Evolutionary conservation across 2,888 invertebrate species (phyloP), one percentile per base, ranked within the genome.

Genomic region (Allolobophora icterica): DNA sequence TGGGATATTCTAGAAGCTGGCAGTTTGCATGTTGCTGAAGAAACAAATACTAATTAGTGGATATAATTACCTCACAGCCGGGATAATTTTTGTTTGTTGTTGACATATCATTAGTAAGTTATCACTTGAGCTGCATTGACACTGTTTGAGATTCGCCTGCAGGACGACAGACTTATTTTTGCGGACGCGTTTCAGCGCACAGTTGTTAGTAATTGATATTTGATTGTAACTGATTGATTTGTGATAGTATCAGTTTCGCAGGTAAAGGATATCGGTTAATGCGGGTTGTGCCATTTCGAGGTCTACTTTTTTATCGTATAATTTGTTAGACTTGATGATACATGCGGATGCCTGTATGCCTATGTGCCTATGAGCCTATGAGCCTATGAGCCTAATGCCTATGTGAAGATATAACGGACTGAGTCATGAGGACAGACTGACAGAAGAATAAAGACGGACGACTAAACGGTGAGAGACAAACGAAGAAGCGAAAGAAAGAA

Each of bases 201-300:
- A 71, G 71, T n/a, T 52, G 24, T 15, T n/a, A 71, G 15, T 71
- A n/a, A 71, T 71, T 71, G 71, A 71, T 71, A n/a, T n/a, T 30
- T 71, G 71, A 71, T 71, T 71, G n/a, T n/a, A n/a, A 71, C n/a
- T 71, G 71, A 71, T 71, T 71, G 71, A 71, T 71, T 71, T 71
- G 30, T n/a, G 71, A 71, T 71, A 11, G 71, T 71, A n/a, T 71
- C 30, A 11, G 0, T n/a, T 71, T 30, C n/a, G 71, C 71, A n/a
- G n/a, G 30, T 71, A 13, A 71, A 71, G 30, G 71, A 71, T n/a
- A 71, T n/a, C 30, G 71, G n/a, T n/a, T 71, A 71, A 71, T 71
- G 71, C 71, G 30, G 30, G 71, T 13, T n/a, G n/a, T n/a, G n/a
- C 6, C n/a, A n/a, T n/a, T 71, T 71, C 13, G 71, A n/a, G 71